phyloP scores from a whole-genome alignment of 2,888 invertebrate genomes.

The Ichneumoninae sp. region DNA sequence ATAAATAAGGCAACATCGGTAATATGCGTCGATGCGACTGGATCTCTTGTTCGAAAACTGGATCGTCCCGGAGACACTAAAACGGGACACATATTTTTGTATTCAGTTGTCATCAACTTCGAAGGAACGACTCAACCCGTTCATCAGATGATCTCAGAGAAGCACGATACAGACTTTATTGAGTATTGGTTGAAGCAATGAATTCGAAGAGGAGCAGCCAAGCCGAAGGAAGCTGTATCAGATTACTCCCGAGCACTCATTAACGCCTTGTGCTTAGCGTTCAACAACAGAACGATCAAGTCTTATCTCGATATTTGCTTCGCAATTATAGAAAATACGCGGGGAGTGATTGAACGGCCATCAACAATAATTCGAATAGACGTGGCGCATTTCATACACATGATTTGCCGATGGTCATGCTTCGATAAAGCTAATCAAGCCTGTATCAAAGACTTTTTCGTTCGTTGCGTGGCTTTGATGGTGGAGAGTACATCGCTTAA shows the following conservation, averaged over 20 bases:
- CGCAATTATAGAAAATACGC: neutral
- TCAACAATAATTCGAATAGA: slow-evolving; percentile 49
- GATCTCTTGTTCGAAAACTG: slow-evolving; percentile 13
- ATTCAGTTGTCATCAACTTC: slow-evolving; percentile 30
- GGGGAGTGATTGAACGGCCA: neutral
- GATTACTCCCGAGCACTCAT: slow-evolving; percentile 36
- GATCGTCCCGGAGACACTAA: neutral
- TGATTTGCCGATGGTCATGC: slow-evolving; percentile 51
- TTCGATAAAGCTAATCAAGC: slow-evolving; percentile 19
- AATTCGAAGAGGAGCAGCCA: slow-evolving; percentile 2
- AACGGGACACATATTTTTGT: slow-evolving; percentile 32
- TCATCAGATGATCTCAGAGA: slow-evolving; percentile 64
- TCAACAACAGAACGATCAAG: neutral
- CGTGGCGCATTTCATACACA: slow-evolving; percentile 56
- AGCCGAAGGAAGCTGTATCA: slow-evolving; percentile 5
- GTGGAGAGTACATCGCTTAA: slow-evolving; percentile 8
- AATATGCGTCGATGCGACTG: slow-evolving; percentile 35
- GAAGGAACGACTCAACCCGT: slow-evolving; percentile 11
- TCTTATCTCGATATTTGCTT: neutral
- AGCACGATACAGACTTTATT: slow-evolving; percentile 54
- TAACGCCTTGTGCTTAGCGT: neutral
- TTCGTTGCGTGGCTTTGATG: slow-evolving; percentile 50
- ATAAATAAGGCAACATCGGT: neutral
- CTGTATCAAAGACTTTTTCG: slow-evolving; percentile 48
- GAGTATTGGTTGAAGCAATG: slow-evolving; percentile 46